Evolutionary conservation across 2,797 vertebrate genomes (phyloP), one percentile per base, ranked within the genome.

Genomic region (Borostomias antarcticus): DNA sequence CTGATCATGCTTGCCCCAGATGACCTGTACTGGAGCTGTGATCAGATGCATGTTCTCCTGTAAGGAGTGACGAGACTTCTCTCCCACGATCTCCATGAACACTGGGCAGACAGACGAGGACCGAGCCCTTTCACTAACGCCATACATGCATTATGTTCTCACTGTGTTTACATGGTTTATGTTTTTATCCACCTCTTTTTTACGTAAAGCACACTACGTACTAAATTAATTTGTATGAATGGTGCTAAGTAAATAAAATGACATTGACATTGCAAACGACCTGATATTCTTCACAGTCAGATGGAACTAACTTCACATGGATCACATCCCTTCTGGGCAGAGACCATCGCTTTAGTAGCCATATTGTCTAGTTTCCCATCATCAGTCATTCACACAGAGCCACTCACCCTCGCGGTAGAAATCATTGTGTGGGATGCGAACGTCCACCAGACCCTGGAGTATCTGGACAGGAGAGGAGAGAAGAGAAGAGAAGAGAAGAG

Each of bases 1-100:
- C 96, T 95, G 92, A 82, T 99, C 97, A 48, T 98, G 92, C 59
- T 92, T 95, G n/a, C 97, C 97, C 97, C 97, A 99, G 82, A 99
- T 93, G 76, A 99, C 92, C 77, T 95, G 96, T 0, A 95, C 89
- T 0, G 95, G 94, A 0, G 71, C 87, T 58, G 89, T 93, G 85
- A 99, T 97, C 88, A 93, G 93, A 72, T 85, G 89, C 91, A 98
- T 86, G 78, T 93, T 92, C 67, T 96, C 89, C 3, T 98, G 93
- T 51, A 99, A 89, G 0, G 86, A 89, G 63, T 93, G 84, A 60
- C 92, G 92, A 17, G 95, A 97, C 62, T 92, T 93, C 73, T 98
- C 94, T 64, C 60, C 88, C 0, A 59, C 69, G 0, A 98, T 87
- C 84, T 95, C 94, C 89, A 93, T 81, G 82, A 97, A 95, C 65